Evolutionary conservation across 2,797 vertebrate species (phyloP).

Genomic region (Pseudocheirus occidentalis): DNA sequence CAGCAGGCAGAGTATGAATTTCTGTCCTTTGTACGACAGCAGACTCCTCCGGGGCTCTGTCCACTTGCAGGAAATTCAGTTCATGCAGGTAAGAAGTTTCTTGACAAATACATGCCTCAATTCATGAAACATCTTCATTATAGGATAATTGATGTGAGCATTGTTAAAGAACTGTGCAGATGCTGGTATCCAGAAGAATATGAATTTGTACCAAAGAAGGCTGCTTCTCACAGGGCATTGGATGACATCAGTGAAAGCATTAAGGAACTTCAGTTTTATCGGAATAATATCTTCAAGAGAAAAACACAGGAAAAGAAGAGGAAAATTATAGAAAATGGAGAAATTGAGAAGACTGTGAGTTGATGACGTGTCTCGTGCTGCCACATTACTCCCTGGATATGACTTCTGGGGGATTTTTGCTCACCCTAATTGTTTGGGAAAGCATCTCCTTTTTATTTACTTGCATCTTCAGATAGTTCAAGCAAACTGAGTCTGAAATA

Average conservation of each 20-base stretch:
- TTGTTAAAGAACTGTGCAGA: constrained; percentile 97
- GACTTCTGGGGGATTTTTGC: constrained; percentile 63
- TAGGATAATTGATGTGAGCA: constrained; percentile 98
- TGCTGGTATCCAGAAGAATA: constrained; percentile 96
- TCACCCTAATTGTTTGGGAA: constrained; percentile 57
- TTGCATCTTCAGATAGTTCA: constrained; percentile 64
- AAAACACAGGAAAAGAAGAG: constrained; percentile 88
- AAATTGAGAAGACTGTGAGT: constrained; percentile 82
- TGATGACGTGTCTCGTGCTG: constrained; percentile 70
- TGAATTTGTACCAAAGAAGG: constrained; percentile 91
- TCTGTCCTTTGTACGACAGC: constrained; percentile 94
- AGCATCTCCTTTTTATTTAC: constrained; percentile 68
- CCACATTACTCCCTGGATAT: constrained; percentile 32
- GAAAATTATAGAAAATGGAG: constrained; percentile 89
- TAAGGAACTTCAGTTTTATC: constrained; percentile 95
- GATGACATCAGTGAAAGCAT: constrained; percentile 98
- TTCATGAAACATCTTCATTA: constrained; percentile 99
- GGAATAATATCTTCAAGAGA: constrained; percentile 91
- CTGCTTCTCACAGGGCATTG: constrained; percentile 94
- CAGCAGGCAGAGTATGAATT: constrained; percentile 97
- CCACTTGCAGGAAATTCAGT: constrained; percentile 98
- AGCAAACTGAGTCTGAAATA: constrained; percentile 55
- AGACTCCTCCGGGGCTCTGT: constrained; percentile 95
- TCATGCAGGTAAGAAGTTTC: constrained; percentile 97
- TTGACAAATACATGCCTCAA: constrained; percentile 98